Evolutionary conservation across 2,113 vertebrate species (phyloP).

Genomic region (Catharus bicknelli): DNA sequence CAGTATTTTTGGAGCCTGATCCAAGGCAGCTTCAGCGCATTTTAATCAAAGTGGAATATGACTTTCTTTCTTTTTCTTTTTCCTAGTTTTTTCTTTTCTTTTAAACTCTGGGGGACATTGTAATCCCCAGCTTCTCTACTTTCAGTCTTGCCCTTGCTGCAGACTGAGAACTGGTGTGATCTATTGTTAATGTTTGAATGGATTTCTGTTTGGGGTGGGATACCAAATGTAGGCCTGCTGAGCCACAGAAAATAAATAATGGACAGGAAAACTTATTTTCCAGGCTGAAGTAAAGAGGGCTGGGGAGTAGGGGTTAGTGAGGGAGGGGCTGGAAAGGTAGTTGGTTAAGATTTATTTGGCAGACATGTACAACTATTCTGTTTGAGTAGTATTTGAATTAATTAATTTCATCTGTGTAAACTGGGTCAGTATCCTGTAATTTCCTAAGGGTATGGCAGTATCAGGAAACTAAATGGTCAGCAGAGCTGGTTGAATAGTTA

Average conservation of each 20-base stretch:
- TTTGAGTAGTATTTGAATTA: constrained; percentile 61
- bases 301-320: neutral
- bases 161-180: constrained; percentile 19
- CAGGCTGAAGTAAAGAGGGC: neutral
- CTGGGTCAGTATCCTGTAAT: constrained; percentile 58
- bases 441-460: constrained; percentile 60
- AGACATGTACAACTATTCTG: constrained; percentile 40
- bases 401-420: constrained; percentile 70
- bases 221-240: constrained; percentile 19
- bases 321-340: constrained; percentile 55
- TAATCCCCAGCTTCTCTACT: neutral
- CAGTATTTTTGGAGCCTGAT: neutral
- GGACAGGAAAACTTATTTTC: constrained; percentile 36
- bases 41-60: neutral
- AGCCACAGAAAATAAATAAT: constrained; percentile 59
- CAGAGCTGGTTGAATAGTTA: constrained; percentile 58
- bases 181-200: constrained; percentile 37
- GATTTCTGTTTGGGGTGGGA: constrained; percentile 40
- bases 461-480: constrained; percentile 60
- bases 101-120: neutral
- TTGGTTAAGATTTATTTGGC: constrained; percentile 64
- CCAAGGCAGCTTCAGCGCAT: neutral
- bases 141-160: neutral
- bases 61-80: neutral
- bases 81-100: neutral